Evolutionary conservation across 2,888 invertebrate genomes (phyloP).

Genomic region (Notodonta ziczac): DNA sequence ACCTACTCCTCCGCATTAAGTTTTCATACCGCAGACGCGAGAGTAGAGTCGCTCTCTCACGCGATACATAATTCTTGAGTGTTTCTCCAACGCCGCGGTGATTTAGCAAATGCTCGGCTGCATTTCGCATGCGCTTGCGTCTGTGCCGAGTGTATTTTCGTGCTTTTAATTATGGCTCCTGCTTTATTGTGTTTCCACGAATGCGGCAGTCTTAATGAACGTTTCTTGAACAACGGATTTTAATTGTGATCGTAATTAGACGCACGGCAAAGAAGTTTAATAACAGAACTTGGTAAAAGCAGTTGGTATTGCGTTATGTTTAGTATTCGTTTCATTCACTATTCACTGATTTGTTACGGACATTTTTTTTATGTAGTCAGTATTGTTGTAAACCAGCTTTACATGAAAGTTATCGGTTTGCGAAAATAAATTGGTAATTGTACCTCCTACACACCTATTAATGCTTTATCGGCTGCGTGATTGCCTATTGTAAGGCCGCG

Average conservation of each 20-base stretch:
- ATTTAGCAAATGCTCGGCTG: conserved; percentile 21
- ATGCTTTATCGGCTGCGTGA: conserved; percentile 23
- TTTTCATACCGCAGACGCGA: conserved; percentile 57
- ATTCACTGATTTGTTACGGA: conserved; percentile 20
- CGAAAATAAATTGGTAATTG: conserved; percentile 38
- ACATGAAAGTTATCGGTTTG: conserved; percentile 19
- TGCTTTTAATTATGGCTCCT: conserved; percentile 29
- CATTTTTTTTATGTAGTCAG: conserved; percentile 16
- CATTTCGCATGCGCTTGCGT: conserved; percentile 23
- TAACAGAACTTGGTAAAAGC: not conserved
- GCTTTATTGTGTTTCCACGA: conserved; percentile 17
- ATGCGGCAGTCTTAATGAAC: conserved; percentile 2
- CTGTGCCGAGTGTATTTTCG: conserved; percentile 19
- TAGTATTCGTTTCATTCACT: not conserved
- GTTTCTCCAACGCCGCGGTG: conserved; percentile 35
- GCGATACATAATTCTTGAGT: conserved; percentile 48
- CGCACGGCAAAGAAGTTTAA: not conserved
- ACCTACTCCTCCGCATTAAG: conserved; percentile 60
- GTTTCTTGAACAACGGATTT: not conserved
- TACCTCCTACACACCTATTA: conserved; percentile 19
- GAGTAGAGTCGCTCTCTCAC: conserved; percentile 38
- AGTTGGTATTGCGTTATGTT: not conserved
- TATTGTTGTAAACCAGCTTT: conserved; percentile 12
- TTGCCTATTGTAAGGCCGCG: conserved; percentile 25
- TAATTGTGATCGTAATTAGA: conserved; percentile 5